A percentile compares a stretch with the other conserved stretches of the same genome.
phyloP scores from a whole-genome alignment of 2,113 vertebrate genomes.

The Gadus chalcogrammus region DNA sequence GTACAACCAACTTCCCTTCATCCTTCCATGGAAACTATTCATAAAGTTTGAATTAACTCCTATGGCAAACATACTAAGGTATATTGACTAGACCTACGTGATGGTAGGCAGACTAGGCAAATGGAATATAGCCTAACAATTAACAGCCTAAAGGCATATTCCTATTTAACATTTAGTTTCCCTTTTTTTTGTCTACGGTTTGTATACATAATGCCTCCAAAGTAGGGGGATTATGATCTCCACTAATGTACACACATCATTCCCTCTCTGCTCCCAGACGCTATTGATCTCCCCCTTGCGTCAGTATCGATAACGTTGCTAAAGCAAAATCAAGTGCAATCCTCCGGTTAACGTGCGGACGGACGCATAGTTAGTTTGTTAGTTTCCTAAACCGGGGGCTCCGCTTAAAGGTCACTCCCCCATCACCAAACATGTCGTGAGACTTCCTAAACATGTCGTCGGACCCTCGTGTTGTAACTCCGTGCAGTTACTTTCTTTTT shows the following conservation, averaged over 20 bases:
- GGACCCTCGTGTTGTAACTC: slow-evolving; percentile 40
- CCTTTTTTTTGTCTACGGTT: no score
- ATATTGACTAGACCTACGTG: no score
- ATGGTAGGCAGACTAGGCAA: no score
- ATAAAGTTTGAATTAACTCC: no score
- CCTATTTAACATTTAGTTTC: no score
- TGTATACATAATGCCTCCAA: no score
- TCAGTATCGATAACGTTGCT: slow-evolving; percentile 88
- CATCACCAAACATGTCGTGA: slow-evolving; percentile 37
- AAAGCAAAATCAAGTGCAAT: slow-evolving; percentile 80
- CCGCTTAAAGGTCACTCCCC: slow-evolving; percentile 17
- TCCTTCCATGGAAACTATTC: no score
- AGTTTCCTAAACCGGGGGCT: slow-evolving; percentile 40
- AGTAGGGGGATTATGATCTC: no score
- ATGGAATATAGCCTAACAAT: no score
- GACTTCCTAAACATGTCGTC: slow-evolving; percentile 48
- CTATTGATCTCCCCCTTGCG: slow-evolving; percentile 78
- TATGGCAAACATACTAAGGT: no score
- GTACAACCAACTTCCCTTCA: no score
- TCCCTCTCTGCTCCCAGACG: slow-evolving; percentile 72
- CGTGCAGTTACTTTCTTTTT: slow-evolving; percentile 47
- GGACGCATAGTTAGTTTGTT: slow-evolving; percentile 37
- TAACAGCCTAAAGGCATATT: no score
- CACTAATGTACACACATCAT: slow-evolving; percentile 3
- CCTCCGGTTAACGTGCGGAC: slow-evolving; percentile 66